Percentiles rank a stretch among this genome's conserved stretches.
Conservation (phyloP, 2,113 vertebrate genomes). For the Odontophorus gujanensis region DNA sequence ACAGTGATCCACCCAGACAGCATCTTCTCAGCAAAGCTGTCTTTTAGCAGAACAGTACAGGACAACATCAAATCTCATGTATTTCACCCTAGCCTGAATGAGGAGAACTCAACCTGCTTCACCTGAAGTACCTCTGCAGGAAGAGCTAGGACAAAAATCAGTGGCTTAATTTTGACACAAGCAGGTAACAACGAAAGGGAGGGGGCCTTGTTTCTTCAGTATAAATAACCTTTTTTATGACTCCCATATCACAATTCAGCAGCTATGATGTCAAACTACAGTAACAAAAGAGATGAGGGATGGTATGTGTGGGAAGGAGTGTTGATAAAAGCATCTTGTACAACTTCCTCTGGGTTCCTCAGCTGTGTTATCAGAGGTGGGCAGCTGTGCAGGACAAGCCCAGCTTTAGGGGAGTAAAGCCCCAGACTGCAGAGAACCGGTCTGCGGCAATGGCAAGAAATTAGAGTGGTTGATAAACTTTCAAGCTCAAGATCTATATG, state of each 20-base stretch:
- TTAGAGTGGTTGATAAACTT: constrained; percentile 22
- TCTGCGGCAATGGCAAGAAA: constrained; percentile 39
- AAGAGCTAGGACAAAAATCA: constrained; percentile 27
- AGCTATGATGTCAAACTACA: constrained; percentile 71
- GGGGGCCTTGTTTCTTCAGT: constrained; percentile 21
- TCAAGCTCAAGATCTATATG: background rate
- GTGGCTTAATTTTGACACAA: constrained; percentile 44
- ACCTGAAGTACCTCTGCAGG: background rate
- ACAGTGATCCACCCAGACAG: background rate
- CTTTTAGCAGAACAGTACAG: background rate
- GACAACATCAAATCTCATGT: background rate
- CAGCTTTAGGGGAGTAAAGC: constrained; percentile 18
- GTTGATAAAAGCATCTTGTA: constrained; percentile 73
- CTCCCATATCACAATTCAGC: constrained; percentile 65
- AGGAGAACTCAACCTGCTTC: background rate
- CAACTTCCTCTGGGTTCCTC: constrained; percentile 72
- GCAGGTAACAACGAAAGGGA: constrained; percentile 51
- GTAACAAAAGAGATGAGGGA: constrained; percentile 61
- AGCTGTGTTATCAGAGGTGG: constrained; percentile 65
- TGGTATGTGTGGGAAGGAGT: constrained; percentile 60
- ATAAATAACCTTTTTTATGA: constrained; percentile 60
- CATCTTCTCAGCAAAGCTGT: background rate
- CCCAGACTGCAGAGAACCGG: constrained; percentile 27
- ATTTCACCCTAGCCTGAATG: background rate
- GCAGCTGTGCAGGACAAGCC: constrained; percentile 42